A percentile compares a stretch with the other conserved stretches of the same genome.
These are phyloP conservation scores for Suillia variegata DNA, from an alignment of 2,888 invertebrate species.

Conservation along the genomic window DNA sequence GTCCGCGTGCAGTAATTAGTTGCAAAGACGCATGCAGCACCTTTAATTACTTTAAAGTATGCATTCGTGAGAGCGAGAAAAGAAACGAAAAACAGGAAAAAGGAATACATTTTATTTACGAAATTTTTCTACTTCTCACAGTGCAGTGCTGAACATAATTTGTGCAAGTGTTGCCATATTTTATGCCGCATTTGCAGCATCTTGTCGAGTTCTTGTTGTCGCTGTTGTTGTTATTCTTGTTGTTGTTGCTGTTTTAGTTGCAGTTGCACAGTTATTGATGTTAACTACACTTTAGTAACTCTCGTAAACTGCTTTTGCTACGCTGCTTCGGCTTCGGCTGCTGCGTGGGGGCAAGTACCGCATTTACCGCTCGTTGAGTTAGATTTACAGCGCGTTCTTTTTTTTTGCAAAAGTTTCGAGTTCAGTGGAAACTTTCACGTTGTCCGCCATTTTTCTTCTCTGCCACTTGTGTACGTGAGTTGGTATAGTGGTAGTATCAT, in stretches of 20 bases:
- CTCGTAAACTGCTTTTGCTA: conserved; percentile 10
- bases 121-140: neutral
- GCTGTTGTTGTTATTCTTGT: neutral
- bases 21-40: conserved; percentile 4
- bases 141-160: neutral
- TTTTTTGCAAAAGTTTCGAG: too few relatives aligned
- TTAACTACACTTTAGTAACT: conserved; percentile 6
- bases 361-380: neutral
- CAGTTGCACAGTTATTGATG: neutral
- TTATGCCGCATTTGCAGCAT: neutral
- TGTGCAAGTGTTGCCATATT: neutral
- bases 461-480: neutral
- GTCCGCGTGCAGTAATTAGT: neutral
- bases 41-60: conserved; percentile 12
- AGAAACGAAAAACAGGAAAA: too few relatives aligned
- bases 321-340: neutral
- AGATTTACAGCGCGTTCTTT: conserved; percentile 3
- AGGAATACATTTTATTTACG: too few relatives aligned
- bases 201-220: neutral
- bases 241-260: neutral
- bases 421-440: neutral
- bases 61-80: neutral
- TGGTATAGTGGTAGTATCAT: neutral
- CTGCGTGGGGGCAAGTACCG: neutral
- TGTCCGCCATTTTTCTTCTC: too few relatives aligned